Percentiles rank a stretch among this genome's conserved stretches.
Conservation (phyloP, 2,797 vertebrate species). For the Luscinia luscinia region DNA sequence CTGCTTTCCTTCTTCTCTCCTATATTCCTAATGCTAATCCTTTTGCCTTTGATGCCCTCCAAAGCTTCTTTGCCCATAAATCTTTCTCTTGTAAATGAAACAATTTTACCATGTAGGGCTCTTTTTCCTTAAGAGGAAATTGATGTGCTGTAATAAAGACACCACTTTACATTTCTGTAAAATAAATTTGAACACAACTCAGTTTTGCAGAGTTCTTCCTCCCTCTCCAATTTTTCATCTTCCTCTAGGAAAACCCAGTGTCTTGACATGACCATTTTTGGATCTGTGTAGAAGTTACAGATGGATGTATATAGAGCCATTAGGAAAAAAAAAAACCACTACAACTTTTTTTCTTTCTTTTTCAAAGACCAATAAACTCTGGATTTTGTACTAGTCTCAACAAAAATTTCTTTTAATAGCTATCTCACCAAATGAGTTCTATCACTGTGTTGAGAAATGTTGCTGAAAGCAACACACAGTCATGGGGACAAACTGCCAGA, state of each 20-base stretch:
- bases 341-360: not conserved
- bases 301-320: not conserved
- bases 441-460: not conserved
- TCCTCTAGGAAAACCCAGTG: not conserved
- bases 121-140: not conserved
- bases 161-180: not conserved
- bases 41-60: not conserved
- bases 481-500: not conserved
- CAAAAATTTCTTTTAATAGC: not conserved
- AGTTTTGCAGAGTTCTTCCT: not conserved
- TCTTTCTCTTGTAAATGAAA: not conserved
- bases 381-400: not conserved
- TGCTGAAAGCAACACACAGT: constrained; percentile 24
- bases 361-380: not conserved
- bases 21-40: not conserved
- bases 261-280: not conserved
- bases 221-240: not conserved
- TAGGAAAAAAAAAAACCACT: not conserved
- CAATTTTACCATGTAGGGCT: not conserved
- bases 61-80: not conserved
- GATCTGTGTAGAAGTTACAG: not conserved
- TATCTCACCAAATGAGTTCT: constrained; percentile 18
- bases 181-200: not conserved
- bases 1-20: not conserved
- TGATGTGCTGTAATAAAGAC: not conserved